These are phyloP conservation scores for Noctuana brunneofusca DNA, from an alignment of 2,888 invertebrate genomes.

Conservation along the genomic window DNA sequence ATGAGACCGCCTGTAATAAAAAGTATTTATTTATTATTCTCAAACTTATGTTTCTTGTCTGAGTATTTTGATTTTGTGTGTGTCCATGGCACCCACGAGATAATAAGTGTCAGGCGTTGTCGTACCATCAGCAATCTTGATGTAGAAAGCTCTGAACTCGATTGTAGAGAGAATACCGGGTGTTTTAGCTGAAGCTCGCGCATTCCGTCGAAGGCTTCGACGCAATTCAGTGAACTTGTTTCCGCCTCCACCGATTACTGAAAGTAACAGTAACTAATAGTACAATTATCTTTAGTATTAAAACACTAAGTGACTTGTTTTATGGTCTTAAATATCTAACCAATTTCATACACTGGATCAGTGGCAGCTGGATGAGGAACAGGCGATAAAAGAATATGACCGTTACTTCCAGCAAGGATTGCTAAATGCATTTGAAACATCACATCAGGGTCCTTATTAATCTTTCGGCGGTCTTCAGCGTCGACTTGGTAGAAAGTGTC, in stretches of 20 bases:
- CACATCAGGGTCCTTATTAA: constrained; percentile 46
- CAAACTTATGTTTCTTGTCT: not conserved
- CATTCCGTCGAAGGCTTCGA: constrained; percentile 80
- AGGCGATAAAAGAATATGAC: constrained; percentile 86
- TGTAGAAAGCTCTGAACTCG: constrained; percentile 86
- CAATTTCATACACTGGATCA: constrained; percentile 87
- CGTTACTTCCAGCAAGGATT: constrained; percentile 86
- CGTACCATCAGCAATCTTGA: constrained; percentile 82
- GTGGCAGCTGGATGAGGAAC: constrained; percentile 58
- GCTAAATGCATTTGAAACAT: constrained; percentile 85
- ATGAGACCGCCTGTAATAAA: constrained; percentile 75
- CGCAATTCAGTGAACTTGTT: constrained; percentile 88
- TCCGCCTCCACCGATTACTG: constrained; percentile 87
- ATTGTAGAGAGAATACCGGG: constrained; percentile 82
- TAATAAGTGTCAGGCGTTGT: too few relatives aligned
- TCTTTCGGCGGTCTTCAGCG: constrained; percentile 46
- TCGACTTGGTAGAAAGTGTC: constrained; percentile 81
- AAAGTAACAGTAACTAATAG: constrained; percentile 30
- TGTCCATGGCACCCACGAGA: too few relatives aligned
- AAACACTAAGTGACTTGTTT: too few relatives aligned
- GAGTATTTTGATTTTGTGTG: too few relatives aligned
- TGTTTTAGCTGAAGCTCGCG: constrained; percentile 81
- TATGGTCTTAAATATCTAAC: constrained; percentile 46
- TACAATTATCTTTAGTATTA: too few relatives aligned
- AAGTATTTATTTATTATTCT: too few relatives aligned